Percentiles rank a stretch among this genome's conserved stretches.
phyloP scores from a whole-genome alignment of 2,888 invertebrate species.

The Crossocerus cetratus region DNA sequence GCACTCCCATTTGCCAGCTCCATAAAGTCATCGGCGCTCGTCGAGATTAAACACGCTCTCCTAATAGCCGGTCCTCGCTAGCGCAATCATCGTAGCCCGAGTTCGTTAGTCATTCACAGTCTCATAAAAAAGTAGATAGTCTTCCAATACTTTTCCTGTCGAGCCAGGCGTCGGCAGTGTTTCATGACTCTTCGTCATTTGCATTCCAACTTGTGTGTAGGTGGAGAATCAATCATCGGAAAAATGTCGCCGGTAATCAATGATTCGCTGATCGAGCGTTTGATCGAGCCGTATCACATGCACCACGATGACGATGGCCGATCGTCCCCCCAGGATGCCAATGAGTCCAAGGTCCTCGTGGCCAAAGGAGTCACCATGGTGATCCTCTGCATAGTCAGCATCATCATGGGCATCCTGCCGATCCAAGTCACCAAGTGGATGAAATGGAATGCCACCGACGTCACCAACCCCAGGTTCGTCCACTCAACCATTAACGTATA shows the following conservation, averaged over 20 bases:
- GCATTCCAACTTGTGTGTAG: not conserved
- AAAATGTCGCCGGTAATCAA: slow-evolving; percentile 31
- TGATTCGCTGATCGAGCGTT: slow-evolving; percentile 3
- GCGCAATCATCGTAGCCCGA: too few species aligned
- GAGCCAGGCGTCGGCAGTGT: too few species aligned
- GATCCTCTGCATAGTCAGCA: slow-evolving; percentile 86
- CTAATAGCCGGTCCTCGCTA: not conserved
- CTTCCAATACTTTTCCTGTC: too few species aligned
- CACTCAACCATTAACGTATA: not conserved
- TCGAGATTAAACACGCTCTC: slow-evolving; percentile 1
- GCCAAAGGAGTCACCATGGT: slow-evolving; percentile 90
- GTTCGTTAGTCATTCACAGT: too few species aligned
- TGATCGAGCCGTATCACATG: not conserved
- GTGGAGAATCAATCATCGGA: not conserved
- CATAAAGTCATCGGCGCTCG: slow-evolving; percentile 16
- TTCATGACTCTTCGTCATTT: not conserved
- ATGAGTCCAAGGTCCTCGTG: slow-evolving; percentile 77
- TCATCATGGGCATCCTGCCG: slow-evolving; percentile 86
- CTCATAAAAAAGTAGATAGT: too few species aligned
- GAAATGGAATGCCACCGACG: slow-evolving; percentile 78
- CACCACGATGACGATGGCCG: not conserved
- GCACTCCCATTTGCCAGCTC: too few species aligned
- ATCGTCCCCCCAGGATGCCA: too few species aligned
- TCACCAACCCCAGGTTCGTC: slow-evolving; percentile 67
- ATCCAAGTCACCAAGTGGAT: slow-evolving; percentile 84